Evolutionary conservation across 2,113 vertebrate genomes (phyloP).

Genomic region (Eolophus roseicapilla): DNA sequence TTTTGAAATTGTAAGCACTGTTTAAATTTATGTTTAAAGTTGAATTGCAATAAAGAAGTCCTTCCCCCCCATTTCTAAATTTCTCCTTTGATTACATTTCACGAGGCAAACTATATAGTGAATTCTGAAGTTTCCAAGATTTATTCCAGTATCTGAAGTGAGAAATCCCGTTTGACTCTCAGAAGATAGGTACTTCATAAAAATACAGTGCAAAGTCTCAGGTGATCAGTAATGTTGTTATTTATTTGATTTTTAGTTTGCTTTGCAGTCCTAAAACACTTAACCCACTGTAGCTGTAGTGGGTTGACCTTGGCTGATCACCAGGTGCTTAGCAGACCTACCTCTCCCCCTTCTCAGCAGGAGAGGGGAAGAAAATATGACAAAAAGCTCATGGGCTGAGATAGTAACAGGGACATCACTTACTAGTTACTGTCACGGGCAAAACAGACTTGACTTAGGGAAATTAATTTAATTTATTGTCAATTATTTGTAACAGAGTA

Average conservation of each 20-base stretch:
- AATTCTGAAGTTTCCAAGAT: background rate
- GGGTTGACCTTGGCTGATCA: background rate
- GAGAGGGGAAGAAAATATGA: background rate
- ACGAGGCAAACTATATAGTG: background rate
- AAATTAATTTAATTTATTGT: background rate
- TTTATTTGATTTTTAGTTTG: background rate
- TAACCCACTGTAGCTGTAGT: background rate
- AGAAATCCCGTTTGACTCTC: background rate
- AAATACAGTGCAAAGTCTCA: background rate
- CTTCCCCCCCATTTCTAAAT: background rate
- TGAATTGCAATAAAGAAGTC: background rate
- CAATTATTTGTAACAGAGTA: background rate
- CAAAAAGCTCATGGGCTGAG: background rate
- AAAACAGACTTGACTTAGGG: background rate
- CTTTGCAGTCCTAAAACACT: background rate
- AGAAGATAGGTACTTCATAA: background rate
- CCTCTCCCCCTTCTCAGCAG: background rate
- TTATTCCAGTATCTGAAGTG: background rate
- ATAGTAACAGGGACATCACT: background rate
- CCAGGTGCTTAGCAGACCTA: background rate
- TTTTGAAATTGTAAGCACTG: background rate
- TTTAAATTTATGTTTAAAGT: background rate
- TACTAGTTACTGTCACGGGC: fast-evolving
- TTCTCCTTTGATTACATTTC: background rate
- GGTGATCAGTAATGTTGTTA: background rate